Evolutionary conservation across 2,113 vertebrate genomes (phyloP), one percentile per base, ranked within the genome.

Genomic region (Catharus minimus): DNA sequence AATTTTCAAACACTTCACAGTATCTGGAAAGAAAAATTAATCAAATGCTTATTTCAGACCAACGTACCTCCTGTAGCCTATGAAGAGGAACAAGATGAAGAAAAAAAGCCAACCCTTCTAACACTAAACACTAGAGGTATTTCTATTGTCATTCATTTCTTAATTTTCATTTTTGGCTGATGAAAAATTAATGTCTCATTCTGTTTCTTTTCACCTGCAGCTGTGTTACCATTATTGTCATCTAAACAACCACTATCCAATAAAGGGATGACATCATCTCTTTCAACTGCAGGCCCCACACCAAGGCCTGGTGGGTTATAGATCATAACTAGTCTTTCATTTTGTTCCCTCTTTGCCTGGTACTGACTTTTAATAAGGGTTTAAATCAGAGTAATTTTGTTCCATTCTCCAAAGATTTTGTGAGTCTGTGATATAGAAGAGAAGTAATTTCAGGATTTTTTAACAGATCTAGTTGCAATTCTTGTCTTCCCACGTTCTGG

Each of bases 11-110:
- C 6, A 55, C 22, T 89, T 64, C 36, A 69, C 30, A 62, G 5
- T 53, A 82, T 53, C 50, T 71, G 69, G 76, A 90, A 87, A 82
- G 44, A 55, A 92, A 90, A 82, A 56, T 67, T 76, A 84, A 60
- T 64, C 9, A 89, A 95, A 80, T 75, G 68, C 47, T 89, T 88
- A 30, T 96, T 96, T 95, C 72, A 98, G 96, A 93, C 71, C 38
- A 82, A 88, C 77, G 44, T 74, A 93, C 90, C 92, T 85, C 53
- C 68, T 53, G 23, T 46, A 79, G n/a, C 93, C 79, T 13, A 88
- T 88, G 55, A 96, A 77, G 49, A 92, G 16, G 73, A 93, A 73
- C 30, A 81, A 41, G 60, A 93, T 28, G 57, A 94, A 9, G 36
- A 68, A 13, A 61, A 83, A 46, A 72, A 90, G 38, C 20, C 75